A percentile compares a stretch with the other conserved stretches of the same genome.
phyloP scores from a whole-genome alignment of 2,797 vertebrate genomes.

The Poeciliopsis presidionis region DNA sequence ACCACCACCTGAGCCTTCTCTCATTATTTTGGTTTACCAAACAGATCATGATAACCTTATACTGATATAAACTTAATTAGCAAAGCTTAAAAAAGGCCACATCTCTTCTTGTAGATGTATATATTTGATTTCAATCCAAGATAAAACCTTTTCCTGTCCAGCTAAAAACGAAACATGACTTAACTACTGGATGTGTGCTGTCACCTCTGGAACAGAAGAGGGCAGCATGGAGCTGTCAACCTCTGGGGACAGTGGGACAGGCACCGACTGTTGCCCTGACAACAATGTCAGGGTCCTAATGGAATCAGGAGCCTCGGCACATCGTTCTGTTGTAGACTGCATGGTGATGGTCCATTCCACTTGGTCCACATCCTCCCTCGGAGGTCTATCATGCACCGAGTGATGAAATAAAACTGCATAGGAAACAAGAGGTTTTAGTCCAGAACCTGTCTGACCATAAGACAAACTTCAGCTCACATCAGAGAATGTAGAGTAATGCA shows the following conservation, averaged over 20 bases:
- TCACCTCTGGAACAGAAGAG: slow-evolving; percentile 48
- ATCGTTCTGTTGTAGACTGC: slow-evolving; percentile 12
- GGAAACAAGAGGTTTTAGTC: background rate
- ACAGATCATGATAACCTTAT: background rate
- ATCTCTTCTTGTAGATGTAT: background rate
- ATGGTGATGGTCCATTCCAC: slow-evolving; percentile 51
- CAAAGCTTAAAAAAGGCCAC: background rate
- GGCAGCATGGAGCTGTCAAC: slow-evolving; percentile 53
- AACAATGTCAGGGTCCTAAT: slow-evolving; percentile 2
- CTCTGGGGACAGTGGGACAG: slow-evolving; percentile 5
- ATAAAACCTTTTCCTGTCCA: background rate
- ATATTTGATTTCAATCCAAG: background rate
- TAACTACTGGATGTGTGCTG: background rate
- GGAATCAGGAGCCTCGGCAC: background rate
- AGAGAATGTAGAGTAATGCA: background rate
- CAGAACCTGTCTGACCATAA: background rate
- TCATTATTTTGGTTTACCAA: background rate
- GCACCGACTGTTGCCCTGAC: background rate
- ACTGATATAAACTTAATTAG: background rate
- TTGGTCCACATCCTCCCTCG: slow-evolving; percentile 17
- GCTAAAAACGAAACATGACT: background rate
- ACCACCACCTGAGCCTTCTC: background rate
- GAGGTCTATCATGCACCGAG: slow-evolving; percentile 15
- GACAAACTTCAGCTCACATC: background rate
- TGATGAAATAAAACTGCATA: slow-evolving; percentile 37